Evolutionary conservation across 1,140 invertebrate species (phyloP).

Genomic region (Nephotettix cincticeps): DNA sequence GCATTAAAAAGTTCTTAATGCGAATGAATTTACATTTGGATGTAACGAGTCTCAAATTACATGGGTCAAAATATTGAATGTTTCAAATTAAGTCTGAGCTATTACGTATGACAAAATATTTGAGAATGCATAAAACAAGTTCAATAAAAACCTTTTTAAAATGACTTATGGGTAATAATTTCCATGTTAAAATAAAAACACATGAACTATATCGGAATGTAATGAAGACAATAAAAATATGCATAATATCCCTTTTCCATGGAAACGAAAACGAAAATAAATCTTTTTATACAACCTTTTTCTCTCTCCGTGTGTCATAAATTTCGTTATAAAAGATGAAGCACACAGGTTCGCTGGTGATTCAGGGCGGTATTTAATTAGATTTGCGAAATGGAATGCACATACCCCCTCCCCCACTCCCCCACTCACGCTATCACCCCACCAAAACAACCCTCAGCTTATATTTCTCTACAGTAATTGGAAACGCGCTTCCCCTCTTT

Average conservation of each 20-base stretch:
- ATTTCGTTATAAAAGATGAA: conserved; percentile 18
- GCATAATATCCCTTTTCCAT: conserved; percentile 12
- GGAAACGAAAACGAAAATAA: conserved; percentile 12
- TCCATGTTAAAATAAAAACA: not conserved
- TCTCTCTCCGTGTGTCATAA: conserved; percentile 15
- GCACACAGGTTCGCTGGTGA: conserved; percentile 12
- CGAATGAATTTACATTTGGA: too few species aligned
- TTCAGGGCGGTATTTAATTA: conserved; percentile 14
- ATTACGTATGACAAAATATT: not conserved
- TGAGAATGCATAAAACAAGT: not conserved
- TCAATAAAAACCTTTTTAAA: not conserved
- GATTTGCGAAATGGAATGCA: conserved; percentile 21
- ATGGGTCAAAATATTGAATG: too few species aligned
- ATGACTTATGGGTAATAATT: not conserved
- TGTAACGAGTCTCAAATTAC: too few species aligned
- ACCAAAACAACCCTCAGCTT: not conserved
- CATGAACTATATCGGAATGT: not conserved
- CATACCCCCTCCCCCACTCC: not conserved
- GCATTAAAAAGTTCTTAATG: too few species aligned
- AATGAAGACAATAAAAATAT: conserved; percentile 7
- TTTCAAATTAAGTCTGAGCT: not conserved
- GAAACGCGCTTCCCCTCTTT: conserved; percentile 10
- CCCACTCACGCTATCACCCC: not conserved
- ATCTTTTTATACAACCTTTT: conserved; percentile 21
- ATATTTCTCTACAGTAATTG: conserved; percentile 20